These are phyloP conservation scores for Rhopalosiphum maidis DNA, from an alignment of 1,140 invertebrate species.

Conservation along the genomic window DNA sequence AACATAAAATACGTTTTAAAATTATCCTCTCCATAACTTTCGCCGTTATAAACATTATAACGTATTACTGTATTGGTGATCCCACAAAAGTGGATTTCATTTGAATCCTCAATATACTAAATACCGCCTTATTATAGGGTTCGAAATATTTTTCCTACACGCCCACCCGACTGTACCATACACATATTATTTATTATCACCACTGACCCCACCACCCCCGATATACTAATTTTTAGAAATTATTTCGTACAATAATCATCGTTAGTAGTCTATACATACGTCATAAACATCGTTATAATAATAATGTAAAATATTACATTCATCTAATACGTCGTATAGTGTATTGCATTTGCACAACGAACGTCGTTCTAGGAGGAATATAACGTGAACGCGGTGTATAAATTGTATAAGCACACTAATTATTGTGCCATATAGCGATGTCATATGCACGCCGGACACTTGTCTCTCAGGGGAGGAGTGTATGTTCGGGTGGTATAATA, in stretches of 20 bases:
- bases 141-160: neutral
- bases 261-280: neutral
- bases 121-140: neutral
- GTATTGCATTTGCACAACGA: neutral
- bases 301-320: neutral
- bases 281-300: neutral
- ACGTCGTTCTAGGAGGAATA: neutral
- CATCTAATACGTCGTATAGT: neutral
- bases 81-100: neutral
- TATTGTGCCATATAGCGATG: neutral
- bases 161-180: neutral
- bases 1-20: neutral
- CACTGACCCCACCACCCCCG: neutral
- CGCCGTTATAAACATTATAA: neutral
- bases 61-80: neutral
- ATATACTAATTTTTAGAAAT: neutral
- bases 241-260: neutral
- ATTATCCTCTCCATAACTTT: neutral
- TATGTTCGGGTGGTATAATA: neutral
- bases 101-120: neutral
- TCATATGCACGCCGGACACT: constrained; percentile 1
- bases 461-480: neutral
- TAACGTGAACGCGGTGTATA: neutral
- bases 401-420: neutral
- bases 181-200: neutral